A percentile compares a stretch with the other conserved stretches of the same genome.
phyloP scores from a whole-genome alignment of 2,888 invertebrate species.

The Gymnosoma rotundatum region DNA sequence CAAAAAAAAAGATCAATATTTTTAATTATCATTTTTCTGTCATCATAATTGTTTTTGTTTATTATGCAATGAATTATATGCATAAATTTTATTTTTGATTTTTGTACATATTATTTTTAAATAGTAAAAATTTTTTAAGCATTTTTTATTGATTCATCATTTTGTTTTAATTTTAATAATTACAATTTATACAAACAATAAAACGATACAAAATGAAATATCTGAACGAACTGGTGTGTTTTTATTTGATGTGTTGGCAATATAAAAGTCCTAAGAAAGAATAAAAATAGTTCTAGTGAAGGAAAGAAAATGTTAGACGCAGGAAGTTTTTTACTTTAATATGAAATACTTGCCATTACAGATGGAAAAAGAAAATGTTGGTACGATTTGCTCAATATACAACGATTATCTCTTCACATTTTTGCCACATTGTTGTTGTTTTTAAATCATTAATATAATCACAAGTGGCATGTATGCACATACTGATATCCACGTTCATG shows the following conservation, averaged over 20 bases:
- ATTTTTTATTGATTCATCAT: conserved; percentile 54
- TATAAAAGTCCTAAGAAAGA: no score
- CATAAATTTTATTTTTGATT: conserved; percentile 47
- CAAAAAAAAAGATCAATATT: conserved; percentile 1
- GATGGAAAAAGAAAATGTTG: no score
- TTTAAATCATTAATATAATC: no score
- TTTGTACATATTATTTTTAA: conserved; percentile 80
- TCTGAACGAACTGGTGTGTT: background rate
- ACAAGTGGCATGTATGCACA: no score
- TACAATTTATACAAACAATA: conserved; percentile 53
- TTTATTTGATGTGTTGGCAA: background rate
- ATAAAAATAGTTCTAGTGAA: no score
- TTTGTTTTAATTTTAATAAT: conserved; percentile 49
- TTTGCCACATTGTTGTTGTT: no score
- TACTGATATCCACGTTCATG: no score
- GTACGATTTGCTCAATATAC: no score
- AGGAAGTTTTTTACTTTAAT: no score
- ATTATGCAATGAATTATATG: conserved; percentile 11
- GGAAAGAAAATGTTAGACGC: no score
- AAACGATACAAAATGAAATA: conserved; percentile 42
- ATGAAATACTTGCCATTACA: no score
- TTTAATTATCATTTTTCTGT: conserved; percentile 28
- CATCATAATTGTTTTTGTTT: conserved; percentile 58
- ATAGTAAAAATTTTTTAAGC: conserved; percentile 75
- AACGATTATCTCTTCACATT: no score